Percentiles rank a stretch among this genome's conserved stretches.
Conservation (phyloP, 1,140 invertebrate species). For the Drepana arcuata region DNA sequence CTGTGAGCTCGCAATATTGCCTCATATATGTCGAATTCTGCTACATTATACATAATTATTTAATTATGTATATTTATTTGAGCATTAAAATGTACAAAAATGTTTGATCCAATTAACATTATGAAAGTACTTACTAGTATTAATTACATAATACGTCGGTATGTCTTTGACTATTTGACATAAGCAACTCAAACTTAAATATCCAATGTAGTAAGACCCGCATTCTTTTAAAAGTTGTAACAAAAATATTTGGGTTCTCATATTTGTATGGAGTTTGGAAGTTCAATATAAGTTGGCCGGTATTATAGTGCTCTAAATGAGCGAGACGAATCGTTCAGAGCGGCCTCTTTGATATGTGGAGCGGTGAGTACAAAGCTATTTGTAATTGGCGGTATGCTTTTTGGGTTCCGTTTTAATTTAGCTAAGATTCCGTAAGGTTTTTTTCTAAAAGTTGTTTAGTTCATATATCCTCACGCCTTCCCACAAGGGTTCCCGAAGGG, state of each 20-base stretch:
- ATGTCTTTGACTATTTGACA: constrained; percentile 50
- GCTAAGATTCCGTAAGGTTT: constrained; percentile 14
- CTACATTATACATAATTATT: too few relatives aligned
- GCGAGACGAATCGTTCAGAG: constrained; percentile 56
- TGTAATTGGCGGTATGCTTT: constrained; percentile 31
- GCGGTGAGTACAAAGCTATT: constrained; percentile 27
- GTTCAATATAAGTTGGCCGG: constrained; percentile 30
- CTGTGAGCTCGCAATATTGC: too few relatives aligned
- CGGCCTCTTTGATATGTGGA: constrained; percentile 41
- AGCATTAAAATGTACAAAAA: too few relatives aligned
- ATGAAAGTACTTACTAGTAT: too few relatives aligned
- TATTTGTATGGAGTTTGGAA: constrained; percentile 18
- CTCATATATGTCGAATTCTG: too few relatives aligned
- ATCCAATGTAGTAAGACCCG: constrained; percentile 1
- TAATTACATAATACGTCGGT: constrained; percentile 50
- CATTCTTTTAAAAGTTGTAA: neutral
- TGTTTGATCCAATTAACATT: too few relatives aligned
- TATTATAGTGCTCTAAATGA: too few relatives aligned
- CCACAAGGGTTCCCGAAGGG: too few relatives aligned
- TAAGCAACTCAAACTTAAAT: constrained; percentile 14
- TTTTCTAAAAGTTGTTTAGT: too few relatives aligned
- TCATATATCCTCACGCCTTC: too few relatives aligned
- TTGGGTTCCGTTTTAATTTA: constrained; percentile 17
- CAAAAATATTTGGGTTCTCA: neutral
- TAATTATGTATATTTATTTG: too few relatives aligned